Percentiles rank a stretch among this genome's conserved stretches.
phyloP scores from a whole-genome alignment of 37 sponge, comb jelly and placozoan genomes.

The Tethya wilhelma region DNA sequence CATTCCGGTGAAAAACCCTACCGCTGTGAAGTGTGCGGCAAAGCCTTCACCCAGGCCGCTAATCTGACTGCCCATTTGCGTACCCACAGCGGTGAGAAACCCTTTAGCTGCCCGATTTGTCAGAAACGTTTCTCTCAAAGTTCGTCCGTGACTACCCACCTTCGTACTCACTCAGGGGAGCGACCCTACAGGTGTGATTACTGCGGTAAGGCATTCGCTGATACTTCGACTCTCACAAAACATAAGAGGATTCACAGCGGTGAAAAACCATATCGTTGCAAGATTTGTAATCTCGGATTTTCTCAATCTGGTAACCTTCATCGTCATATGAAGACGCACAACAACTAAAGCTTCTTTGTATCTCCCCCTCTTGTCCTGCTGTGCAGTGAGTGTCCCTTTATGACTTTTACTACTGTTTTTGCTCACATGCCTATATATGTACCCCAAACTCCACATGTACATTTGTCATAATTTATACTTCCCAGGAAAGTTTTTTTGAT shows the following conservation, averaged over 20 bases:
- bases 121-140: slow-evolving; percentile 88
- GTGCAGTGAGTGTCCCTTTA: too few species aligned
- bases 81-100: slow-evolving; percentile 97
- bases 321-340: slow-evolving; percentile 94
- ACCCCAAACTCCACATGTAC: too few species aligned
- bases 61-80: slow-evolving; percentile 94
- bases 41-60: slow-evolving; percentile 94
- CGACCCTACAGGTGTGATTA: slow-evolving; percentile 86
- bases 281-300: slow-evolving; percentile 86
- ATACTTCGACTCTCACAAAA: slow-evolving; percentile 91
- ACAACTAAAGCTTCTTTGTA: too few species aligned
- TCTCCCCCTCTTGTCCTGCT: too few species aligned
- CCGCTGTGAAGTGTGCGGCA: slow-evolving; percentile 85
- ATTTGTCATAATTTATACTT: too few species aligned
- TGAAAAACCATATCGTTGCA: slow-evolving; percentile 92
- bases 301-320: slow-evolving; percentile 93
- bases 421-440: too few species aligned
- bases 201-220: slow-evolving; percentile 90
- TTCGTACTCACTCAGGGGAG: slow-evolving; percentile 95
- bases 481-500: too few species aligned
- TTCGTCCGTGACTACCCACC: slow-evolving; percentile 88
- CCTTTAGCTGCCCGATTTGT: slow-evolving; percentile 92
- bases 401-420: too few species aligned
- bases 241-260: slow-evolving; percentile 83
- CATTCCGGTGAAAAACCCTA: slow-evolving; percentile 94